These are phyloP conservation scores for Okapia johnstoni DNA, from an alignment of 2,113 vertebrate species.

Conservation along the genomic window DNA sequence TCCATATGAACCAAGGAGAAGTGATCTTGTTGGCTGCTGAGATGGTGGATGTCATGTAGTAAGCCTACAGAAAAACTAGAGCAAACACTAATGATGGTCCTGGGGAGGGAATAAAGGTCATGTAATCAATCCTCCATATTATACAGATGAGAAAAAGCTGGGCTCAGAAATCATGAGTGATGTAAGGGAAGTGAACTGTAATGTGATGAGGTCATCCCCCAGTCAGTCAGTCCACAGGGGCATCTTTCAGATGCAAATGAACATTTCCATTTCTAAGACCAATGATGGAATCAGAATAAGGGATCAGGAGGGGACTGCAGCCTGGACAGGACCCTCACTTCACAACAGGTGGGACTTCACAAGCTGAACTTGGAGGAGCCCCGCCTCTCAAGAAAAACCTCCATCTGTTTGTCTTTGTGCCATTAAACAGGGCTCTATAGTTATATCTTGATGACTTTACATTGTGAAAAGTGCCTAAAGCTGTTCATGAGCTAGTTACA, in stretches of 20 bases:
- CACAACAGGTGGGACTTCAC: background rate
- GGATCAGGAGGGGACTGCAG: background rate
- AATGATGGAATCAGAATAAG: background rate
- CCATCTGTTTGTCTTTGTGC: background rate
- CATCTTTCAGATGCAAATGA: background rate
- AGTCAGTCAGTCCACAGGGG: background rate
- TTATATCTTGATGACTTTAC: background rate
- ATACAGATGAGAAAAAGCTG: background rate
- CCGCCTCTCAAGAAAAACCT: fast-evolving
- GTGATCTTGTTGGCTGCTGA: background rate
- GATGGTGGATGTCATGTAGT: background rate
- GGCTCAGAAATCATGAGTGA: background rate
- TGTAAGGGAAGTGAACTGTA: background rate
- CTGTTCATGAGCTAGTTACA: background rate
- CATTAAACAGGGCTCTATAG: background rate
- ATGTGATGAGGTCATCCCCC: background rate
- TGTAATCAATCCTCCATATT: background rate
- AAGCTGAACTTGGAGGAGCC: fast-evolving
- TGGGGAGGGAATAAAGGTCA: background rate
- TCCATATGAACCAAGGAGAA: background rate
- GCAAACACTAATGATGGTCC: background rate
- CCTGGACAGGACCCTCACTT: background rate
- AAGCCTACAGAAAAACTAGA: background rate
- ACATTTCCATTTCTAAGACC: background rate
- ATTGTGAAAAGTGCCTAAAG: background rate